phyloP scores from a whole-genome alignment of 2,113 vertebrate genomes.

The Ranitomeya imitator region DNA sequence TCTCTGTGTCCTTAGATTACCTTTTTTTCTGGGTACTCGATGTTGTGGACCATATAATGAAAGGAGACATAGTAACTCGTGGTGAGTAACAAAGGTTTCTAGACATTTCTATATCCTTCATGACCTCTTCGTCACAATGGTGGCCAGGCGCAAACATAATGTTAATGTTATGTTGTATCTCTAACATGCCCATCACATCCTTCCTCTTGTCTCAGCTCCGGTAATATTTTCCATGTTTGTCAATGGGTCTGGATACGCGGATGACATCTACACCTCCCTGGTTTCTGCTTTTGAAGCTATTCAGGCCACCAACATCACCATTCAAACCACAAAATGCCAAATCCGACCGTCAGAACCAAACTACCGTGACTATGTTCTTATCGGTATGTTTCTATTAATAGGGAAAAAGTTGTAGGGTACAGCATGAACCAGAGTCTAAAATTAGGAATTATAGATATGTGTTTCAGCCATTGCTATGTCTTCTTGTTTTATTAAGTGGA shows the following conservation, averaged over 20 bases:
- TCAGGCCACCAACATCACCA: slow-evolving; percentile 79
- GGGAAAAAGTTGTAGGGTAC: background rate
- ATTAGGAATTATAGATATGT: background rate
- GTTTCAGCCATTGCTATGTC: background rate
- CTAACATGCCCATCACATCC: background rate
- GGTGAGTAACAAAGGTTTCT: background rate
- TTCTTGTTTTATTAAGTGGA: background rate
- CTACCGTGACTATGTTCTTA: slow-evolving; percentile 61
- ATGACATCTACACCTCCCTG: slow-evolving; percentile 82
- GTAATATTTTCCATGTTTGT: slow-evolving; percentile 68
- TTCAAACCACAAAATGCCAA: slow-evolving; percentile 80
- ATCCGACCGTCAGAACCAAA: slow-evolving; percentile 74
- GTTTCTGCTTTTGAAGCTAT: slow-evolving; percentile 77
- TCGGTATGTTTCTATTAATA: slow-evolving; percentile 63
- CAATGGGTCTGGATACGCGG: slow-evolving; percentile 77
- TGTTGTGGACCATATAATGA: slow-evolving; percentile 77
- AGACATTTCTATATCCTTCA: background rate
- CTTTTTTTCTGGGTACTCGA: slow-evolving; percentile 88
- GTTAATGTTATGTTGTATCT: no score
- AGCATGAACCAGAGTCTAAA: no score
- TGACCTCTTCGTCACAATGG: slow-evolving; percentile 53
- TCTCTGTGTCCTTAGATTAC: slow-evolving; percentile 81
- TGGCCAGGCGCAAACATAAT: slow-evolving; percentile 59
- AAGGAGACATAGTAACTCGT: slow-evolving; percentile 73
- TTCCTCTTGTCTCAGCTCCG: slow-evolving; percentile 70